A percentile compares a stretch with the other conserved stretches of the same genome.
Conservation (phyloP, 2,113 vertebrate species). For the Datnioides undecimradiatus region DNA sequence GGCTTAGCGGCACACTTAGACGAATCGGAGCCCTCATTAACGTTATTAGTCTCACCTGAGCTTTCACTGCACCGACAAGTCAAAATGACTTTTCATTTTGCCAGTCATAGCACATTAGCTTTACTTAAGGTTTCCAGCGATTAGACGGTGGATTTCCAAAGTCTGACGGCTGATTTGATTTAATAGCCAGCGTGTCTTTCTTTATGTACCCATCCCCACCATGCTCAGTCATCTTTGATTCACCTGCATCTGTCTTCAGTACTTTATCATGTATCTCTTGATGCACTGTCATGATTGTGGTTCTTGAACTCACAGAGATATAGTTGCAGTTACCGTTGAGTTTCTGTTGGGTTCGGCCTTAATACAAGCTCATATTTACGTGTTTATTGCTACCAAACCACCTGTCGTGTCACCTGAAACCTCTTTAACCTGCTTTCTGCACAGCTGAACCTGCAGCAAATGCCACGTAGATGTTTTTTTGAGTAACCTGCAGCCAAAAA, state of each 20-base stretch:
- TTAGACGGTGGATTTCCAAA: not conserved
- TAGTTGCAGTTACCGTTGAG: not conserved
- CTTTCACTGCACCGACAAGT: not conserved
- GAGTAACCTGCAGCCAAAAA: not conserved
- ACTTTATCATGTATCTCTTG: not conserved
- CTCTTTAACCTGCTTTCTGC: too few species aligned
- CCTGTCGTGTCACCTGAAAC: too few species aligned
- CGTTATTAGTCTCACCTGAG: constrained; percentile 15
- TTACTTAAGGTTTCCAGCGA: not conserved
- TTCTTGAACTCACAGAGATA: not conserved
- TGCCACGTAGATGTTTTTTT: not conserved
- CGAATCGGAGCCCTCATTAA: not conserved
- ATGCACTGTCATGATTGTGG: not conserved
- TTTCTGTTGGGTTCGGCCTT: not conserved
- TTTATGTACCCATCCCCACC: not conserved
- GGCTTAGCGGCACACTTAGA: not conserved
- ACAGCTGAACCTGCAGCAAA: not conserved
- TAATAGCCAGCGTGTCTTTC: not conserved
- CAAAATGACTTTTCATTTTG: not conserved
- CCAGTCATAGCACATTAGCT: constrained; percentile 18
- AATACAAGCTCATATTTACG: too few species aligned
- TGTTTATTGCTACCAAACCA: not conserved
- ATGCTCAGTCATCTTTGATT: not conserved
- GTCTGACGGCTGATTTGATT: not conserved
- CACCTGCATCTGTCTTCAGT: not conserved